Evolutionary conservation across 1,140 invertebrate genomes (phyloP).

Genomic region (Leptinotarsa defecta): DNA sequence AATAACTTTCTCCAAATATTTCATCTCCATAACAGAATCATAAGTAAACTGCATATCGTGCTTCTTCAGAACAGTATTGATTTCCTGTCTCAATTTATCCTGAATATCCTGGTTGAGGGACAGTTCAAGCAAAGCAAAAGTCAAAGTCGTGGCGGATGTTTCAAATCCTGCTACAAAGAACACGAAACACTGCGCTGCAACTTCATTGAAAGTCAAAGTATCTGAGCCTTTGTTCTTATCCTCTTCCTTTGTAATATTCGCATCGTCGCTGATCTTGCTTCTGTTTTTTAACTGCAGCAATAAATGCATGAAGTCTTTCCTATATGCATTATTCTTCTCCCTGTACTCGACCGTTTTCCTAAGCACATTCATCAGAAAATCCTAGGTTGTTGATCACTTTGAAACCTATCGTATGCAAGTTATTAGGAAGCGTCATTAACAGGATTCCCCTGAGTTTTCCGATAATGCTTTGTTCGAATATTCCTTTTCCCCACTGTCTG

Average conservation of each 20-base stretch:
- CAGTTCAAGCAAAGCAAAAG: slow-evolving; percentile 62
- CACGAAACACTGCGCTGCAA: slow-evolving; percentile 62
- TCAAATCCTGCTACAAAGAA: slow-evolving; percentile 70
- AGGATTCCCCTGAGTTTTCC: not conserved
- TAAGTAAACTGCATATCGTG: slow-evolving; percentile 49
- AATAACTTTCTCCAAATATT: slow-evolving; percentile 58
- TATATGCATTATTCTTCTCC: slow-evolving; percentile 52
- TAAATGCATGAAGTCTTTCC: slow-evolving; percentile 32
- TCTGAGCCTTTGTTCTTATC: not conserved
- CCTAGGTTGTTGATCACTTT: slow-evolving; percentile 16
- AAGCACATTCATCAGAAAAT: slow-evolving; percentile 56
- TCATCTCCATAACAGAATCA: slow-evolving; percentile 53
- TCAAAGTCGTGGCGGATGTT: slow-evolving; percentile 62
- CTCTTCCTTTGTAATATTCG: too few species aligned
- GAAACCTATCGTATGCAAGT: not conserved
- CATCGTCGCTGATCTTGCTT: too few species aligned
- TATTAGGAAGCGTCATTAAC: not conserved
- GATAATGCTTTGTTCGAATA: slow-evolving; percentile 33
- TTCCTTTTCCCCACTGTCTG: slow-evolving; percentile 54
- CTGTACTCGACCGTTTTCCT: slow-evolving; percentile 46
- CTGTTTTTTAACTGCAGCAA: slow-evolving; percentile 28
- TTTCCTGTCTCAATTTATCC: slow-evolving; percentile 60
- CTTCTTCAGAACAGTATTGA: slow-evolving; percentile 52
- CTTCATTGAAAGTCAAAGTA: slow-evolving; percentile 54
- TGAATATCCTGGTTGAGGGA: slow-evolving; percentile 64